These are phyloP conservation scores for Beroe forskalii DNA, from an alignment of 37 sponge, comb jelly and placozoan genomes.

Conservation along the genomic window DNA sequence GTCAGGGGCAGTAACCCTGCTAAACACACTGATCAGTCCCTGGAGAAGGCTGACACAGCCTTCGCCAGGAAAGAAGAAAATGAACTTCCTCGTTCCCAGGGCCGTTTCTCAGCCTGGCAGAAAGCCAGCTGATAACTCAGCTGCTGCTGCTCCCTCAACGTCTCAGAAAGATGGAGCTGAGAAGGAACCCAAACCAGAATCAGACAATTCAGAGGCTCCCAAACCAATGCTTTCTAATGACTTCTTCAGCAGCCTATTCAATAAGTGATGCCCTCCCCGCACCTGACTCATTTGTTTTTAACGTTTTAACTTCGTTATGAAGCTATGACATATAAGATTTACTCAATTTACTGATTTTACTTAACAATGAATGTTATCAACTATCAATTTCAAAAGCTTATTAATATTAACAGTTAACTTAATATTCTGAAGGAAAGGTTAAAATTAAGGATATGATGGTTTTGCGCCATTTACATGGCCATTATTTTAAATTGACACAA, in stretches of 20 bases:
- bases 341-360: no score
- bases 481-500: no score
- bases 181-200: not conserved
- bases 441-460: no score
- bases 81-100: slow-evolving; percentile 45
- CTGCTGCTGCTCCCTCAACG: not conserved
- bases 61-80: not conserved
- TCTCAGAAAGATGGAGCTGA: not conserved
- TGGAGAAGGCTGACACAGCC: not conserved
- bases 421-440: no score
- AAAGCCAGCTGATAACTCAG: not conserved
- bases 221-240: not conserved
- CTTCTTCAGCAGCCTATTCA: not conserved
- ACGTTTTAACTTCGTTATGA: no score
- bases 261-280: no score
- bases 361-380: no score
- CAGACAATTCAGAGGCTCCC: not conserved
- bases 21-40: not conserved
- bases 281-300: no score
- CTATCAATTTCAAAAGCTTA: no score
- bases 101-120: not conserved
- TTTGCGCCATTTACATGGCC: no score
- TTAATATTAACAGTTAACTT: no score
- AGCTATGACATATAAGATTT: no score
- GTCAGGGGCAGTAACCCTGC: not conserved